Evolutionary conservation across 2,797 vertebrate species (phyloP).

Genomic region (Leuciscus waleckii): DNA sequence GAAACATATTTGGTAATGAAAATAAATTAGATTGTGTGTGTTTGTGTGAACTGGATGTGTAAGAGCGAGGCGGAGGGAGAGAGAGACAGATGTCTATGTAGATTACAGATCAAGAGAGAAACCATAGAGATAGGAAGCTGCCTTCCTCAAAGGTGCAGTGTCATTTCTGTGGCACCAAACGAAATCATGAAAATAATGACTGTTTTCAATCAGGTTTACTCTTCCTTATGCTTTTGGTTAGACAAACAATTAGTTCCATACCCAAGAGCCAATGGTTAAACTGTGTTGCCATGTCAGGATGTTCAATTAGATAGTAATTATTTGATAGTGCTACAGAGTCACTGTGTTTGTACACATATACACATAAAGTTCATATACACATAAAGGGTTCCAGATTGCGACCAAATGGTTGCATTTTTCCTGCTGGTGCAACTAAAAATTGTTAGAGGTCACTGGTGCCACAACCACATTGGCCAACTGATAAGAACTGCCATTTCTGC

Average conservation of each 20-base stretch:
- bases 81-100: constrained; percentile 30
- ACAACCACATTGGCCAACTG: not conserved
- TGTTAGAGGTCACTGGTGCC: not conserved
- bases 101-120: constrained; percentile 28
- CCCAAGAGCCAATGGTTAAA: not conserved
- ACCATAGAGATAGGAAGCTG: constrained; percentile 34
- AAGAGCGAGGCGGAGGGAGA: not conserved
- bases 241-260: not conserved
- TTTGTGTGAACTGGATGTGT: constrained; percentile 2
- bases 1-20: constrained; percentile 46
- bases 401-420: not conserved
- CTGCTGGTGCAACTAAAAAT: not conserved
- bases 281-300: not conserved
- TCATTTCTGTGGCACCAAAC: constrained; percentile 17
- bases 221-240: too few species aligned
- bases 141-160: constrained; percentile 11
- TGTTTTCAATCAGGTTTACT: not conserved
- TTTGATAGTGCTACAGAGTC: not conserved
- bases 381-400: not conserved
- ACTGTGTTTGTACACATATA: too few species aligned
- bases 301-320: not conserved
- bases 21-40: constrained; percentile 33
- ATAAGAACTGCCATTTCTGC: not conserved
- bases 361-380: not conserved
- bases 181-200: not conserved